Conservation (phyloP, 2,888 invertebrate species). For the Drosophila mercatorum region DNA sequence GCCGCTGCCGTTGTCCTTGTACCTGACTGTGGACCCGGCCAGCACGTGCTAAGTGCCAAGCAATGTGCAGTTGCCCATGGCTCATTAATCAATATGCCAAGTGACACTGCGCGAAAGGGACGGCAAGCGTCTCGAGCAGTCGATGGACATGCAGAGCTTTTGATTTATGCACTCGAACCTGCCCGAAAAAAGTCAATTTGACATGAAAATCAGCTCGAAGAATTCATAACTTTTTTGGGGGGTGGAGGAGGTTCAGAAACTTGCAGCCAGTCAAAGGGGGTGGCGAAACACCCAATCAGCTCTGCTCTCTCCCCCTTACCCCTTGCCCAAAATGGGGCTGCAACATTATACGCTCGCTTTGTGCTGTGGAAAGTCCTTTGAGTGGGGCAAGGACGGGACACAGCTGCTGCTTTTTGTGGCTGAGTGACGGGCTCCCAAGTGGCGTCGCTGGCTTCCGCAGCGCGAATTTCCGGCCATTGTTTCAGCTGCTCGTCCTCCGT, state of each 20-base stretch:
- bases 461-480: conserved; percentile 72
- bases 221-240: conserved; percentile 55
- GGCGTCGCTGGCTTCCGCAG: conserved; percentile 51
- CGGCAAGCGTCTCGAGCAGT: not conserved
- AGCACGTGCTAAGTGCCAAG: conserved; percentile 79
- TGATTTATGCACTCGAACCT: conserved; percentile 73
- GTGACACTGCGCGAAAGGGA: conserved; percentile 17
- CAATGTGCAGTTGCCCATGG: conserved; percentile 54
- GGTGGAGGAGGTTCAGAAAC: conserved; percentile 12
- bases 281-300: conserved; percentile 50
- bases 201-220: conserved; percentile 41
- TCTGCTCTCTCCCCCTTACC: not conserved
- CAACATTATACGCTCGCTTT: conserved; percentile 67
- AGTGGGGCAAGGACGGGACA: conserved; percentile 8
- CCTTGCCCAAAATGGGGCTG: not conserved
- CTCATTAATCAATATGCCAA: conserved; percentile 70
- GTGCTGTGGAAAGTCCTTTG: conserved; percentile 57
- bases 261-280: conserved; percentile 33
- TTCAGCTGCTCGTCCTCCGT: conserved; percentile 42
- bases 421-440: conserved; percentile 67
- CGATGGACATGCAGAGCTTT: conserved; percentile 7
- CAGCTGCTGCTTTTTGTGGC: conserved; percentile 50
- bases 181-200: conserved; percentile 11
- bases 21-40: conserved; percentile 39
- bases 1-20: conserved; percentile 55